A percentile compares a stretch with the other conserved stretches of the same genome.
Evolutionary conservation across 2,797 vertebrate species (phyloP).

Genomic region (Passerculus sandwichensis): DNA sequence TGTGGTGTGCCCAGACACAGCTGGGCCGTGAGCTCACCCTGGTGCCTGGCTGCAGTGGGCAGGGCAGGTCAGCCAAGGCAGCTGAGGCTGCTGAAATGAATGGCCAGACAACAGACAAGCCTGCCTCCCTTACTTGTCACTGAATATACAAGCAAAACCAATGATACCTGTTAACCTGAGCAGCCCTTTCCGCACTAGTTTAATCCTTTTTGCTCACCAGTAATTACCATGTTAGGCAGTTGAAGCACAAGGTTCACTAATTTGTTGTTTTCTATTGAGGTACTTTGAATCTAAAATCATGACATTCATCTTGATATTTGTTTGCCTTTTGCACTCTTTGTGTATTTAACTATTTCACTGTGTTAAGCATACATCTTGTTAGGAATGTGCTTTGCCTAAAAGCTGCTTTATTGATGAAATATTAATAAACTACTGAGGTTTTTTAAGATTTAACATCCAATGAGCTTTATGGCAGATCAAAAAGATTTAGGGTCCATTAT

Average conservation of each 20-base stretch:
- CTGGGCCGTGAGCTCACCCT: neutral
- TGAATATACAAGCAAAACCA: neutral
- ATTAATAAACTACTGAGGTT: neutral
- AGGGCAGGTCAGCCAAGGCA: neutral
- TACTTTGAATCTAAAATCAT: neutral
- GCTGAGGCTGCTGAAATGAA: neutral
- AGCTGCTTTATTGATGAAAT: conserved; percentile 24
- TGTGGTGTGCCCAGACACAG: neutral
- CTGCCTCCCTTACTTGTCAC: neutral
- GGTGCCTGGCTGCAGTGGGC: neutral
- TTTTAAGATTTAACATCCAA: neutral
- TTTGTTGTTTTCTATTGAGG: neutral
- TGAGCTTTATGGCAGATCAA: neutral
- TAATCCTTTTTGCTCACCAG: neutral
- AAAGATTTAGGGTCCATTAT: neutral
- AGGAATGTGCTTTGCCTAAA: neutral
- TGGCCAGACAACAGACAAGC: neutral
- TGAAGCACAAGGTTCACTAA: neutral
- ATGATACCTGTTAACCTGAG: neutral
- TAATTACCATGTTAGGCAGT: neutral
- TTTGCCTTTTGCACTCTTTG: neutral
- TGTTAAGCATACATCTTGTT: neutral
- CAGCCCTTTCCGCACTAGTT: neutral
- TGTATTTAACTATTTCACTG: neutral
- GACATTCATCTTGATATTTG: neutral